phyloP scores from a whole-genome alignment of 2,888 invertebrate species.

The Strigamia crassipes region DNA sequence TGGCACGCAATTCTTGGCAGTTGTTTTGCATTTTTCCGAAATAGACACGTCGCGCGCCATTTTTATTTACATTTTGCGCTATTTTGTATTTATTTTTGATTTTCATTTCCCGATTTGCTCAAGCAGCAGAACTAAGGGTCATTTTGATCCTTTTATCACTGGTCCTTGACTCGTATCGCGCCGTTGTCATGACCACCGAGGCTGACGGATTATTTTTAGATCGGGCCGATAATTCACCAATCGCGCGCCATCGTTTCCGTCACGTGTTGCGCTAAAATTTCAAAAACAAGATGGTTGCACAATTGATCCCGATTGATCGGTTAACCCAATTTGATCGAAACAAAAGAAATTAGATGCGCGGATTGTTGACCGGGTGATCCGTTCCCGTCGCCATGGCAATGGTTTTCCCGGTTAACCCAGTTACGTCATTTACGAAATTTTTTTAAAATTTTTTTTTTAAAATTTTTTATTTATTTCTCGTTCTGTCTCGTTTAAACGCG shows the following conservation, averaged over 20 bases:
- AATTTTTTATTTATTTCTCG: no score
- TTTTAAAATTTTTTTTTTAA: no score
- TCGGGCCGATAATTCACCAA: not conserved
- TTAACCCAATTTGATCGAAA: no score
- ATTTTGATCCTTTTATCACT: not conserved
- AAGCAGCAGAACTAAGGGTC: not conserved
- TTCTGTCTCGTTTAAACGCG: no score
- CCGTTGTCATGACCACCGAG: not conserved
- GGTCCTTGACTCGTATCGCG: constrained; percentile 19
- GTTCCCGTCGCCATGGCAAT: not conserved
- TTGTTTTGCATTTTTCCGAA: not conserved
- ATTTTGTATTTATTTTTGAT: no score
- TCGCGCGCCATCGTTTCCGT: not conserved
- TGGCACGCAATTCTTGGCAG: not conserved
- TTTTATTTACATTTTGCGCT: not conserved
- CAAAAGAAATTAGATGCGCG: not conserved
- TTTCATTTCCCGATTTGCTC: not conserved
- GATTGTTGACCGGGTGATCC: no score
- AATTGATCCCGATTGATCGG: no score
- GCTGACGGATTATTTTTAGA: not conserved
- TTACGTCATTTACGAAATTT: not conserved
- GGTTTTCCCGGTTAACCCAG: no score
- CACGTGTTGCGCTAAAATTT: not conserved
- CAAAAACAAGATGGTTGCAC: no score
- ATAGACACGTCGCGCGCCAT: not conserved